Percentiles rank a stretch among this genome's conserved stretches.
Conservation (phyloP, 2,888 invertebrate species). For the Harpalus rubripes region DNA sequence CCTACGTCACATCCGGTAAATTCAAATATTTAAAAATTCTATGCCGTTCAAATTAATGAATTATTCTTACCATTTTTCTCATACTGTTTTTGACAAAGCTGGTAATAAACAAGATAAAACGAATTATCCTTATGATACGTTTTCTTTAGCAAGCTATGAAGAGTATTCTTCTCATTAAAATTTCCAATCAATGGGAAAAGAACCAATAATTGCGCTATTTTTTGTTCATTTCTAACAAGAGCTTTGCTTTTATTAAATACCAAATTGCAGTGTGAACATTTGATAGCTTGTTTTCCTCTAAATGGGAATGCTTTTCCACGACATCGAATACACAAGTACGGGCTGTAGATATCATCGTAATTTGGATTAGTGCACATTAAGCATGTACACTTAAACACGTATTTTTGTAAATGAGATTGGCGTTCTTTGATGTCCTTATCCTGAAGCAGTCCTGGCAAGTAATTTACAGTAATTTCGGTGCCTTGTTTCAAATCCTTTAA, state of each 20-base stretch:
- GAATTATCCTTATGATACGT: slow-evolving; percentile 23
- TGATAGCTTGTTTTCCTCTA: neutral
- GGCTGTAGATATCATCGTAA: neutral
- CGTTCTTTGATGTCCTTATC: neutral
- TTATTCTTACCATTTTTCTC: neutral
- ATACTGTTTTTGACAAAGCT: neutral
- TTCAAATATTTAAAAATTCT: no score
- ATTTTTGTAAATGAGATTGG: neutral
- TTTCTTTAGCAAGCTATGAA: neutral
- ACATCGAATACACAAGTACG: slow-evolving; percentile 21
- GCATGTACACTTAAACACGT: neutral
- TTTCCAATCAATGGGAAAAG: neutral
- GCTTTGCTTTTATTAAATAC: neutral
- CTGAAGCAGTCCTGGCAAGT: neutral
- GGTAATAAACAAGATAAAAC: neutral
- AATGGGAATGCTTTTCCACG: slow-evolving; percentile 20
- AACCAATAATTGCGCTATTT: slow-evolving; percentile 7
- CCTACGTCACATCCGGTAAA: no score
- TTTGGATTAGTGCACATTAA: neutral
- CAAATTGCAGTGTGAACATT: slow-evolving; percentile 4
- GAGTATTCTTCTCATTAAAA: neutral
- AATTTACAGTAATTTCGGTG: slow-evolving; percentile 41
- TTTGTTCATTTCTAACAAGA: slow-evolving; percentile 1
- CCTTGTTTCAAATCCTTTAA: slow-evolving; percentile 14
- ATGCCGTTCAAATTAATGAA: no score